phyloP scores from a whole-genome alignment of 2,888 invertebrate species.

The Celastrina argiolus region DNA sequence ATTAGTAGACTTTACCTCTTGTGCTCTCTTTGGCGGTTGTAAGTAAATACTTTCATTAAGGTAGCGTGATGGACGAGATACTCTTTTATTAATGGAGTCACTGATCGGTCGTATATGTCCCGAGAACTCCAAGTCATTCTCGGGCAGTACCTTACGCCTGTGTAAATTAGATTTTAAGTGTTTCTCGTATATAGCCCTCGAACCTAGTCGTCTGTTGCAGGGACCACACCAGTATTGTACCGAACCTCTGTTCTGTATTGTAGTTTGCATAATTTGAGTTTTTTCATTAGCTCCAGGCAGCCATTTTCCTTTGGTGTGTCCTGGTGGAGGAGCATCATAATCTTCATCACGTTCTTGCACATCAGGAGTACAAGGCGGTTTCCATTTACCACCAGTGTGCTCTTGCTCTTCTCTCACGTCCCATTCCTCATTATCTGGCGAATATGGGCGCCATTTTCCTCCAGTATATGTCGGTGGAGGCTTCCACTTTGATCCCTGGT shows the following conservation, averaged over 20 bases:
- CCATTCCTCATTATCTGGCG: constrained; percentile 77
- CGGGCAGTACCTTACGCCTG: constrained; percentile 80
- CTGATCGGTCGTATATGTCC: constrained; percentile 60
- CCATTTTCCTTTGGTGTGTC: constrained; percentile 89
- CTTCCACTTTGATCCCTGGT: constrained; percentile 86
- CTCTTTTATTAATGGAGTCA: constrained; percentile 48
- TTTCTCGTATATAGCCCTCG: constrained; percentile 84
- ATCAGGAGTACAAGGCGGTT: constrained; percentile 33
- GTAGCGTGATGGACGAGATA: constrained; percentile 55
- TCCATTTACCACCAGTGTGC: constrained; percentile 47
- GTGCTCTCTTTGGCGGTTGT: constrained; percentile 45
- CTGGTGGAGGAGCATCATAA: constrained; percentile 80
- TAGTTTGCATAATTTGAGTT: constrained; percentile 75
- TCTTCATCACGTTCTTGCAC: constrained; percentile 66
- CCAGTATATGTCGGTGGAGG: constrained; percentile 76
- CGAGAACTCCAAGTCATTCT: constrained; percentile 82
- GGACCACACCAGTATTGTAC: constrained; percentile 88
- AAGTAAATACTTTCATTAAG: constrained; percentile 52
- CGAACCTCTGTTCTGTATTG: constrained; percentile 67
- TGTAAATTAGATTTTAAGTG: constrained; percentile 87
- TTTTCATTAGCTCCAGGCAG: constrained; percentile 81
- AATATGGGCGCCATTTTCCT: constrained; percentile 68
- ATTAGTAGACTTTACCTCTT: constrained; percentile 29
- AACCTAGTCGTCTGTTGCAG: constrained; percentile 86
- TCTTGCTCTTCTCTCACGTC: constrained; percentile 66